Evolutionary conservation across 2,888 invertebrate species (phyloP).

Genomic region (Gryllus longicercus): DNA sequence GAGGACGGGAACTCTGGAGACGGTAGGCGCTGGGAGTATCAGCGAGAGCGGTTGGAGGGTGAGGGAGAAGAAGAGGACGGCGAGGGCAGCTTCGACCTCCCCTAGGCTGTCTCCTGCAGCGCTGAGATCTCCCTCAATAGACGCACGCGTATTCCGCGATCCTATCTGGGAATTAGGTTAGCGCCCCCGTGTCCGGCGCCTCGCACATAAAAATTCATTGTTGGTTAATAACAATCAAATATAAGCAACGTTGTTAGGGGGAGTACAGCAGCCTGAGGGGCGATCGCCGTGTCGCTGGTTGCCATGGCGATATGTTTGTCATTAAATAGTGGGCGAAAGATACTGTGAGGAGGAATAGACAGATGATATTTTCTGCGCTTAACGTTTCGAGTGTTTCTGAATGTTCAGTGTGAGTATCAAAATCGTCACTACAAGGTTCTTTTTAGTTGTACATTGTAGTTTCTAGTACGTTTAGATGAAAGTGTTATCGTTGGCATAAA

Average conservation of each 20-base stretch:
- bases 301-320: background rate
- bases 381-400: no score
- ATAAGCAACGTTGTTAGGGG: slow-evolving; percentile 17
- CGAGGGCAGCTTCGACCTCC: background rate
- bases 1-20: no score
- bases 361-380: background rate
- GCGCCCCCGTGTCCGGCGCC: slow-evolving; percentile 17
- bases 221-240: slow-evolving; percentile 1
- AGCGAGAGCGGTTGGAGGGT: background rate
- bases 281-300: background rate
- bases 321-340: background rate
- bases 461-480: no score
- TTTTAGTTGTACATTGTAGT: no score
- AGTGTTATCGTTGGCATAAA: no score
- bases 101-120: background rate
- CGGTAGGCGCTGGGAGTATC: background rate
- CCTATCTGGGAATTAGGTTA: background rate
- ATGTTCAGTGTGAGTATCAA: no score
- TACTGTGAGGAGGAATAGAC: background rate
- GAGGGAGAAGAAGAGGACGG: no score
- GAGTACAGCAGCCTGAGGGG: background rate
- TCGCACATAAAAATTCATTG: slow-evolving; percentile 4
- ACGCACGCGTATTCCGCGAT: background rate
- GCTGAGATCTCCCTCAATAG: background rate
- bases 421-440: no score